Evolutionary conservation across 2,113 vertebrate genomes (phyloP).

Genomic region (Anolis carolinensis): DNA sequence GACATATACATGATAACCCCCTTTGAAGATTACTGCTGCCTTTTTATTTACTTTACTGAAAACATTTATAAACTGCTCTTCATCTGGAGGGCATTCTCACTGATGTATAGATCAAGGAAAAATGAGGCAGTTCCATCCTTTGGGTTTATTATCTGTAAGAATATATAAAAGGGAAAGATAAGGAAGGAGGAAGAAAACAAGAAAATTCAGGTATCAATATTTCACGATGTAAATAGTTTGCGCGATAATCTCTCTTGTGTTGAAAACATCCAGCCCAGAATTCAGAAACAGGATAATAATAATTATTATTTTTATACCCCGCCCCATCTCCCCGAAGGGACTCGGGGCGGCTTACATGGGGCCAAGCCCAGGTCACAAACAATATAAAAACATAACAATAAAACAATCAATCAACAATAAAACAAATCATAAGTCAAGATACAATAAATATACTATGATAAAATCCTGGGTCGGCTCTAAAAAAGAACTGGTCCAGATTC

Average conservation of each 20-base stretch:
- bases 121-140: not conserved
- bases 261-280: not conserved
- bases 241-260: not conserved
- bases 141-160: too few relatives aligned
- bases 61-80: not conserved
- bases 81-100: not conserved
- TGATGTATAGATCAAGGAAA: not conserved
- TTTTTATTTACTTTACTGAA: not conserved
- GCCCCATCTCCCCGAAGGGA: too few relatives aligned
- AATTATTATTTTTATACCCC: too few relatives aligned
- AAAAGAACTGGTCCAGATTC: too few relatives aligned
- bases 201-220: not conserved
- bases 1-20: too few relatives aligned
- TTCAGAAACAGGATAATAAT: not conserved
- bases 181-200: not conserved
- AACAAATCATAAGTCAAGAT: too few relatives aligned
- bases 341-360: too few relatives aligned
- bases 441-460: too few relatives aligned
- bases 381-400: too few relatives aligned
- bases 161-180: not conserved
- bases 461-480: too few relatives aligned
- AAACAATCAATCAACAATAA: too few relatives aligned
- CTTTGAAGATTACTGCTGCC: not conserved
- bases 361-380: too few relatives aligned
- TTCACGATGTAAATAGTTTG: not conserved